These are phyloP conservation scores for Chamaetylas fuelleborni DNA, from an alignment of 2,113 vertebrate species.

Conservation along the genomic window DNA sequence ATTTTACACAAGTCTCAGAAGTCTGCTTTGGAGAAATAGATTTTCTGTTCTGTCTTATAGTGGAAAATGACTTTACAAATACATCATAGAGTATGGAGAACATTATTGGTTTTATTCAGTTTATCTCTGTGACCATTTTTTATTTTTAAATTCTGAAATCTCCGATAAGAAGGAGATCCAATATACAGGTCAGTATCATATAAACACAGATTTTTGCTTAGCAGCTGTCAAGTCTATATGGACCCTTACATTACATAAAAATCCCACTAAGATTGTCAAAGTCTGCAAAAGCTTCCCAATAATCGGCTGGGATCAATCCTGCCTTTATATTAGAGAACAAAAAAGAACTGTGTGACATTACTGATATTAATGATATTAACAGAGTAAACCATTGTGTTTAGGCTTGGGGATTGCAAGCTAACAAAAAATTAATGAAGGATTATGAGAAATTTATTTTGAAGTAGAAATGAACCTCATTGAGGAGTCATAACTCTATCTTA, in stretches of 20 bases:
- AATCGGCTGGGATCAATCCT: background rate
- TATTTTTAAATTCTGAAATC: background rate
- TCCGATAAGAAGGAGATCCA: background rate
- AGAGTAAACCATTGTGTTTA: background rate
- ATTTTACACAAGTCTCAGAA: background rate
- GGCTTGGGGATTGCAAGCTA: background rate
- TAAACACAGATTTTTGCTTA: background rate
- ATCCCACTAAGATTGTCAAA: background rate
- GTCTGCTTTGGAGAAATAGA: background rate
- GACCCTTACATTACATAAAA: background rate
- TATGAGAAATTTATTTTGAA: background rate
- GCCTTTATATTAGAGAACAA: background rate
- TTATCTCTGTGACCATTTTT: background rate
- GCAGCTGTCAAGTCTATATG: slow-evolving; percentile 13
- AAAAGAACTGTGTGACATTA: background rate
- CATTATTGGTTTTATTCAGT: background rate
- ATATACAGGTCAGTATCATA: background rate
- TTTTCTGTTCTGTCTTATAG: background rate
- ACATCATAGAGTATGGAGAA: background rate
- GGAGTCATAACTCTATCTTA: background rate
- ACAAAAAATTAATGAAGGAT: background rate
- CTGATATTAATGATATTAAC: background rate
- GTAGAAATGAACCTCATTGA: background rate
- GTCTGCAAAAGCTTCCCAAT: background rate
- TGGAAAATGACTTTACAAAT: background rate